Percentiles rank a stretch among this genome's conserved stretches.
Evolutionary conservation across 2,113 vertebrate species (phyloP).

Genomic region (Saccopteryx bilineata): DNA sequence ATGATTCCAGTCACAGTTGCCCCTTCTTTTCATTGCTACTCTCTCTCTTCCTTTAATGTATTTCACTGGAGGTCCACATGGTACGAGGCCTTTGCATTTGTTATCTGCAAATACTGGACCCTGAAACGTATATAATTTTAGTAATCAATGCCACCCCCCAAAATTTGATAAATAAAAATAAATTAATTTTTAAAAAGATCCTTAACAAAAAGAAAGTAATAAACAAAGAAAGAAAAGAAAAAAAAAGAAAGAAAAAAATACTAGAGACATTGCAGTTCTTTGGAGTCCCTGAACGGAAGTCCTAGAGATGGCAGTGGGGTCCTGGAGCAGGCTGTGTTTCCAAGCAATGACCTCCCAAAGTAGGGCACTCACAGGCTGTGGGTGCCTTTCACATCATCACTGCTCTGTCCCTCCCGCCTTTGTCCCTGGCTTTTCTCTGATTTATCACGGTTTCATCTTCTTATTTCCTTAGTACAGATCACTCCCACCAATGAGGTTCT

Average conservation of each 20-base stretch:
- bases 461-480: background rate
- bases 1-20: background rate
- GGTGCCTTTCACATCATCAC: background rate
- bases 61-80: background rate
- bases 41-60: background rate
- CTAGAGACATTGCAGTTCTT: background rate
- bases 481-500: background rate
- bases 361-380: background rate
- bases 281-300: background rate
- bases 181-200: background rate
- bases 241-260: background rate
- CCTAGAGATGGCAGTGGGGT: background rate
- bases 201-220: background rate
- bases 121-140: background rate
- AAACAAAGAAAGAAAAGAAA: background rate
- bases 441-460: background rate
- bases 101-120: background rate
- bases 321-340: background rate
- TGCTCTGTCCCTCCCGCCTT: too few relatives aligned
- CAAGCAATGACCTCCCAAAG: background rate
- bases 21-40: background rate
- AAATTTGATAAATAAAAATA: background rate
- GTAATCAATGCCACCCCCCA: background rate
- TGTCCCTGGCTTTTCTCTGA: background rate
- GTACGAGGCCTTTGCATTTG: background rate